Base-by-base conservation (phyloP, 2,797 vertebrate species). In the Petrocephalus sullivani region DNA sequence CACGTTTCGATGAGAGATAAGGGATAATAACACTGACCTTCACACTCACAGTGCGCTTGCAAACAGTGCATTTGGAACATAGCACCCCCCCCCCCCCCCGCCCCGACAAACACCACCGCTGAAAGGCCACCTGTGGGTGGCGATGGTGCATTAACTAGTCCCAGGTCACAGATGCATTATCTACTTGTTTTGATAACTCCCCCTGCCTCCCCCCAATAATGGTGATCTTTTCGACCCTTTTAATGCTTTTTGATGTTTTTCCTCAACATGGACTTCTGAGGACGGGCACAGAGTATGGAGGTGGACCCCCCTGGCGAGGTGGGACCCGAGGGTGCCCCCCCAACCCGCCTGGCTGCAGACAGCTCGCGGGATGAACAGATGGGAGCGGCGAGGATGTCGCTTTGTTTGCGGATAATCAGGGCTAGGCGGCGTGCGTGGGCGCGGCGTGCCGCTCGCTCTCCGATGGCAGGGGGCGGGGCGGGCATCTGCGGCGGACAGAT, bases 11-110 rank as follows among this genome's bases (percentile, higher is more conserved):
- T 57, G 54, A 86, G 51, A 23, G 75, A 82, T 88, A 88, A 87
- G 58, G 16, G 57, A 78, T 28, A 57, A 85, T 86, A 86, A 89
- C 2, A 9, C 90, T 89, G 88, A 92, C 46, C 83, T 92, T 88
- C 89, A 89, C 57, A 75, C 87, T 86, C 90, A 1, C 4, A 86
- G 87, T 89, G 21, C 87, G 37, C 56, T 10, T 21, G 16, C 41
- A 86, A 86, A 88, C 33, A 54, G 23, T 19, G 87, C 9, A 64
- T 21, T 49, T 5, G n/a, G 60, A 87, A 41, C 89, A 88, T 90
- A 87, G 51, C 87, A 16, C 82, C 83, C 21, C 41, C 28, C 67
- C 21, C 41, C 28, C 67, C 10, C 21, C 60, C 67, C 21, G 0
- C 67, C 33, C 16, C 61, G 53, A 61, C 60, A 57, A 16, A 71